These are phyloP conservation scores for Pangasianodon hypophthalmus DNA, from an alignment of 2,113 vertebrate species.

Conservation along the genomic window DNA sequence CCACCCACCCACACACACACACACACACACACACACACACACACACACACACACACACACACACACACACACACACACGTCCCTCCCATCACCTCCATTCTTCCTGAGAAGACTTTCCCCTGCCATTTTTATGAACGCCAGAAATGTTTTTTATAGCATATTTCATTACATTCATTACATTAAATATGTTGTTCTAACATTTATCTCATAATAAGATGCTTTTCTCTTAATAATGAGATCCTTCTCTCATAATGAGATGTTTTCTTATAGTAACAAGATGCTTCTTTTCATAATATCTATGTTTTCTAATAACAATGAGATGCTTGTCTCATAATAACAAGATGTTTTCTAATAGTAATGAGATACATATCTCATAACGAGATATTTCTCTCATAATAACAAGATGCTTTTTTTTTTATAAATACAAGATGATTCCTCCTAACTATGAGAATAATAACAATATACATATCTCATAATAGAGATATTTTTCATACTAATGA, in stretches of 20 bases:
- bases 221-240: background rate
- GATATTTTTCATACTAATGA: background rate
- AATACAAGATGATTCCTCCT: background rate
- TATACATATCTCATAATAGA: background rate
- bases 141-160: background rate
- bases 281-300: background rate
- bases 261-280: background rate
- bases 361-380: background rate
- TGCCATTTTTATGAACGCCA: background rate
- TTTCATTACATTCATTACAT: background rate
- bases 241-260: background rate
- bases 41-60: conserved; percentile 17
- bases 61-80: conserved; percentile 13
- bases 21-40: conserved; percentile 25
- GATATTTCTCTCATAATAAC: background rate
- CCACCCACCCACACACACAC: conserved; percentile 11
- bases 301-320: background rate
- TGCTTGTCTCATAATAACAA: background rate
- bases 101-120: background rate
- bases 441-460: background rate
- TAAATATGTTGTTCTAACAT: background rate
- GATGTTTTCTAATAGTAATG: background rate
- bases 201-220: background rate
- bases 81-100: background rate
- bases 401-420: background rate